A percentile compares a stretch with the other conserved stretches of the same genome.
Conservation (phyloP, 2,797 vertebrate genomes). For the Dromococcyx pavoninus region DNA sequence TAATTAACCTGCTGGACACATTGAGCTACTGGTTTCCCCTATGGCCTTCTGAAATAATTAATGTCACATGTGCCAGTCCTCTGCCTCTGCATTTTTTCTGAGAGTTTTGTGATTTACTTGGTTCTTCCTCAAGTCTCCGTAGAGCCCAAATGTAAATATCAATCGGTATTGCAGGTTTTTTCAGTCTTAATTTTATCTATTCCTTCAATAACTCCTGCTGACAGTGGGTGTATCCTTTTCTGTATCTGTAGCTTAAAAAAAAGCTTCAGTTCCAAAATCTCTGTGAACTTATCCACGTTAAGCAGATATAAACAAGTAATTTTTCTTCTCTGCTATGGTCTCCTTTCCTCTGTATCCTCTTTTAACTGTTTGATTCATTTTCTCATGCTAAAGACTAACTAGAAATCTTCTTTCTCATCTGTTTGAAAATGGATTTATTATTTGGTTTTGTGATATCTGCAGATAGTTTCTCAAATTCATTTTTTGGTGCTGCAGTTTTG, state of each 20-base stretch:
- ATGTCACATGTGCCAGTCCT: not conserved
- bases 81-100: not conserved
- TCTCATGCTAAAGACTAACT: not conserved
- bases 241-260: not conserved
- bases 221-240: not conserved
- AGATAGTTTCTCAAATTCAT: not conserved
- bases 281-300: not conserved
- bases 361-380: not conserved
- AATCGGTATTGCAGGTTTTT: not conserved
- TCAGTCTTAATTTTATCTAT: not conserved
- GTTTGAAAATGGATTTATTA: not conserved
- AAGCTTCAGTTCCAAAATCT: not conserved
- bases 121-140: not conserved
- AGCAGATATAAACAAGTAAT: not conserved
- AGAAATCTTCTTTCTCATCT: not conserved
- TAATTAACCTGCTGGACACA: not conserved
- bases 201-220: not conserved
- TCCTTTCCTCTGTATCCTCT: not conserved
- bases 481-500: not conserved
- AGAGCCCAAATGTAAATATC: not conserved
- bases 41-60: not conserved
- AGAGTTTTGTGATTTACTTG: not conserved
- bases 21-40: not conserved
- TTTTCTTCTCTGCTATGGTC: not conserved
- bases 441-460: not conserved